Conservation (phyloP, 2,797 vertebrate genomes). For the Tenualosa ilisha region DNA sequence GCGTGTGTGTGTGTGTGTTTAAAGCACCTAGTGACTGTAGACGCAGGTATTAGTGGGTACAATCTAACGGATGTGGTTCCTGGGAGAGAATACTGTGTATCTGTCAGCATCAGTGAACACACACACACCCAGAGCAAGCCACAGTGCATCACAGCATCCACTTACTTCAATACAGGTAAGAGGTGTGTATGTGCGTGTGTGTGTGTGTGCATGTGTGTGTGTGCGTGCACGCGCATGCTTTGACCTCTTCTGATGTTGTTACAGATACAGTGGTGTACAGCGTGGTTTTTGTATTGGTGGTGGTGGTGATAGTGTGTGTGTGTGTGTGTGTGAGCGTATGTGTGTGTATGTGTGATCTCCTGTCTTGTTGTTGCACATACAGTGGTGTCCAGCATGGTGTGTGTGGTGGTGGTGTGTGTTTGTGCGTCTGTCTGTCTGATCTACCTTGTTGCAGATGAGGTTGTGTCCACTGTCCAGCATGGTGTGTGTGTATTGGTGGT, state of each 20-base stretch:
- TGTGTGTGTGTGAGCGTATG: background rate
- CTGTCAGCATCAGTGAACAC: background rate
- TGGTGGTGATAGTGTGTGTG: background rate
- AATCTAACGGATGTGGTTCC: background rate
- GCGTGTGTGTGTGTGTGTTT: constrained; percentile 8
- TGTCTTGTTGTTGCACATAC: background rate
- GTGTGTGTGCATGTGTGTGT: background rate
- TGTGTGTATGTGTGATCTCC: background rate
- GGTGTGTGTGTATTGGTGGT: background rate
- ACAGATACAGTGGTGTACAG: too few relatives aligned
- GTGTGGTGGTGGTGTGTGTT: background rate
- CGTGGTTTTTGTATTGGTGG: background rate
- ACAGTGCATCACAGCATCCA: background rate
- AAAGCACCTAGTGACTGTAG: background rate
- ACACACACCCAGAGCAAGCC: background rate
- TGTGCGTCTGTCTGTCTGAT: background rate
- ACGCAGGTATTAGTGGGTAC: background rate
- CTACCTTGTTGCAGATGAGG: background rate
- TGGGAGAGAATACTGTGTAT: background rate
- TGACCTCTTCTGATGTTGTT: too few relatives aligned
- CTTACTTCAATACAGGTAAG: background rate
- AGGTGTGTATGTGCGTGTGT: background rate
- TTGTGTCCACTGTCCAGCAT: background rate
- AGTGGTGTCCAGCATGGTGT: background rate
- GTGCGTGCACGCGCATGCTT: background rate